phyloP scores from a whole-genome alignment of 2,113 vertebrate species.

The Heteronetta atricapilla region DNA sequence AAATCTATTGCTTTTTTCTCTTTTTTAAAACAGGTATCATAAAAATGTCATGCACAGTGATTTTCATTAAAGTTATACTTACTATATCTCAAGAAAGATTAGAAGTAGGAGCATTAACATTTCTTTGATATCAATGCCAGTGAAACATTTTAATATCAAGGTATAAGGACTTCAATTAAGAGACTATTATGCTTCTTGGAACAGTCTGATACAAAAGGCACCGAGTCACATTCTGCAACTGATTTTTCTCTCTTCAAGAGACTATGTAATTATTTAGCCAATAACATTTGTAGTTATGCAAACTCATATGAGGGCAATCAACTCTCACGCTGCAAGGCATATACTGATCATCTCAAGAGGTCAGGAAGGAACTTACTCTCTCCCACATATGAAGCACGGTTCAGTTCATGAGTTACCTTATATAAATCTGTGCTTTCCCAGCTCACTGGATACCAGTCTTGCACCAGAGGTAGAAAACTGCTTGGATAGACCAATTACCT shows the following conservation, averaged over 20 bases:
- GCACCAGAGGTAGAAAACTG: slow-evolving; percentile 11
- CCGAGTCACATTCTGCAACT: slow-evolving; percentile 58
- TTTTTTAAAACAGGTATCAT: background rate
- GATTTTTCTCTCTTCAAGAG: slow-evolving; percentile 45
- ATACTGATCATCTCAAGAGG: slow-evolving; percentile 28
- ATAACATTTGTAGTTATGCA: slow-evolving; percentile 41
- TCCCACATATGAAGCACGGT: background rate
- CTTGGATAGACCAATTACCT: background rate
- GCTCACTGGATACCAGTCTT: background rate
- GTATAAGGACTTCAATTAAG: slow-evolving; percentile 49
- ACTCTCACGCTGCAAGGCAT: slow-evolving; percentile 43
- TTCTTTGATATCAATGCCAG: slow-evolving; percentile 47
- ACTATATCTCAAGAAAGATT: slow-evolving; percentile 32
- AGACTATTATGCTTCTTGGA: slow-evolving; percentile 55
- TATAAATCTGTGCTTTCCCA: background rate
- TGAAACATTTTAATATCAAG: slow-evolving; percentile 56
- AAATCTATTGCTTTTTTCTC: slow-evolving; percentile 8
- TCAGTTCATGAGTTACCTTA: background rate
- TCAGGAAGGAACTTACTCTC: slow-evolving; percentile 38
- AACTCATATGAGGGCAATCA: slow-evolving; percentile 5
- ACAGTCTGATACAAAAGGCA: slow-evolving; percentile 58
- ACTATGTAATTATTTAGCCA: slow-evolving; percentile 50
- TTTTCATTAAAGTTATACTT: slow-evolving; percentile 48
- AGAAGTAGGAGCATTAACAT: slow-evolving; percentile 41
- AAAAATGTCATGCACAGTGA: slow-evolving; percentile 49